Evolutionary conservation across 92 coral and sea anemone genomes (phyloP), one percentile per base, ranked within the genome.

Genomic region (Epizoanthus illoricatus): DNA sequence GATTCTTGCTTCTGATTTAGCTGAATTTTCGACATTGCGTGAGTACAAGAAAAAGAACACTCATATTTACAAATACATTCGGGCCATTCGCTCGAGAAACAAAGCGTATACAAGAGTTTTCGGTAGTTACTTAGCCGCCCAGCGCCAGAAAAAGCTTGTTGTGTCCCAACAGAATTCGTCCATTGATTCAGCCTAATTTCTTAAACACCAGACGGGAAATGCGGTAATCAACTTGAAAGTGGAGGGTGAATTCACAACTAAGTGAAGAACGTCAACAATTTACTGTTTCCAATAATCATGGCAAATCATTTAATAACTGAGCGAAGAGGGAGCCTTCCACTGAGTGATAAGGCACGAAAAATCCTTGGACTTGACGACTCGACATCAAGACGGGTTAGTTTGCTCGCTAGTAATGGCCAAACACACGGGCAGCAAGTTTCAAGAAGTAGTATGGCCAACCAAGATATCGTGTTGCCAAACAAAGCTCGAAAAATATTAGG

Each of bases 401-500:
- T 76, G 42, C 71, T 58, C 21, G 23, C 1, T 13, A 62, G 61
- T 10, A 23, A 57, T 5, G 40, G 4, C 62, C 59, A 11, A 19
- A 45, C 20, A 5, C 10, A 19, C 12, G 41, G 39, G 4, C 71
- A 5, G 39, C 43, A 8, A 23, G 10, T 19, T 20, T 19, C 33
- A 8, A 12, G 5, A 7, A 16, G 21, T 43, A 64, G 11, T 15
- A 36, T 42, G 42, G 33, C 13, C 40, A 21, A 63, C 56, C 58
- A 21, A 7, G 62, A 78, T 13, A 23, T 63, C 9, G 21, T 78
- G 61, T 13, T 78, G 5, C 72, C 82, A 78, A 28, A 78, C 11
- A 78, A 78, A 78, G 82, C 82, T 78, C 69, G 71, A 40, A 78
- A 63, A 62, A 40, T 78, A 20, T 63, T 78, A 6, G 82, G 82